Conservation (phyloP, 2,888 invertebrate species). For the Eugnorisma glareosa region DNA sequence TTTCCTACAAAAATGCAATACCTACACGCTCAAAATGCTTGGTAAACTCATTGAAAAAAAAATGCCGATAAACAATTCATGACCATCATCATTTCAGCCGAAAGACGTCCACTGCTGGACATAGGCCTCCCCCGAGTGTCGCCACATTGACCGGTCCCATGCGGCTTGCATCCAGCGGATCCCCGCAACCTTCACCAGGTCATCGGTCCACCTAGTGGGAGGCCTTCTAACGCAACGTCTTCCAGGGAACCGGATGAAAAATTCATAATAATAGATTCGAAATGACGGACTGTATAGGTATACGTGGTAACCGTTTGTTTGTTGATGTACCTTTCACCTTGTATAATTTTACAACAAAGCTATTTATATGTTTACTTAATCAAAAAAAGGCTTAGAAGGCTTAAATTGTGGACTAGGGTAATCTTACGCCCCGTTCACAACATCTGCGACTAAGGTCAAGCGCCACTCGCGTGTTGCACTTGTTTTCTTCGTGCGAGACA, state of each 20-base stretch:
- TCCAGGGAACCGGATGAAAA: too few species aligned
- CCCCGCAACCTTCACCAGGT: too few species aligned
- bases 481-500: not conserved
- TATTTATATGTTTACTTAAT: not conserved
- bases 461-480: not conserved
- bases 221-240: too few species aligned
- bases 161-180: too few species aligned
- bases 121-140: too few species aligned
- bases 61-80: too few species aligned
- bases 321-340: not conserved
- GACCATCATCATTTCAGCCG: too few species aligned
- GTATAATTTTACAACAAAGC: not conserved
- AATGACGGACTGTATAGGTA: not conserved
- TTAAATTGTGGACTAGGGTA: not conserved
- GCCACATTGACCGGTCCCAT: too few species aligned
- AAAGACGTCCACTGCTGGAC: too few species aligned
- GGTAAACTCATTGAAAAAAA: too few species aligned
- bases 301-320: not conserved
- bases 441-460: not conserved
- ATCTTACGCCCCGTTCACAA: not conserved
- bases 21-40: not conserved
- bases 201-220: too few species aligned
- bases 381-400: not conserved
- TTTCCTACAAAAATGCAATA: not conserved
- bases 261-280: too few species aligned